Evolutionary conservation across 2,888 invertebrate species (phyloP).

Genomic region (Alcis repandata): DNA sequence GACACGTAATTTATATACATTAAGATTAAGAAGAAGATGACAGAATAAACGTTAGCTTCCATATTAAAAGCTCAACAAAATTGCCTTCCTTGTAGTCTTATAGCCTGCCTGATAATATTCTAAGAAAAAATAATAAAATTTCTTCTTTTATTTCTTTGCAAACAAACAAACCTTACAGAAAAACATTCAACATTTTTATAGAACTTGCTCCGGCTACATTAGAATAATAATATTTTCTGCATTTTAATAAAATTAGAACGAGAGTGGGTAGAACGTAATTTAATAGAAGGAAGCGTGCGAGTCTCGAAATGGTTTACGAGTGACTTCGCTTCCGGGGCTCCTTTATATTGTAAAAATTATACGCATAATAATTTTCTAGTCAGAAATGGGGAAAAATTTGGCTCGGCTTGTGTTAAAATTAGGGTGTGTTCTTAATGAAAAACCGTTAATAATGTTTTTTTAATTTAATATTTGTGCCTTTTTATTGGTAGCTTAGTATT

Average conservation of each 20-base stretch:
- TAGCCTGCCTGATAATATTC: too few relatives aligned
- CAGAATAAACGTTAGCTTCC: too few relatives aligned
- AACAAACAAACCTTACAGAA: neutral
- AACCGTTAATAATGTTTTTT: neutral
- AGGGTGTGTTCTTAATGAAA: neutral
- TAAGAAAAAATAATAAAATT: too few relatives aligned
- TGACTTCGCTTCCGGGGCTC: constrained; percentile 29
- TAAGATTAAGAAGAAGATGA: too few relatives aligned
- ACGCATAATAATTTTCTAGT: constrained; percentile 24
- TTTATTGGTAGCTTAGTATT: too few relatives aligned
- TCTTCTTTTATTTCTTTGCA: neutral
- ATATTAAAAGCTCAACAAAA: too few relatives aligned
- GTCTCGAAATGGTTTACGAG: constrained; percentile 34
- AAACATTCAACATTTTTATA: neutral
- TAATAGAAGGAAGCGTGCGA: constrained; percentile 27
- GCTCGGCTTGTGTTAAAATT: neutral
- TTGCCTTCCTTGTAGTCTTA: too few relatives aligned
- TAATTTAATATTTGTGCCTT: neutral
- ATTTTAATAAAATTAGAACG: constrained; percentile 28
- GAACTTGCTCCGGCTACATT: constrained; percentile 5
- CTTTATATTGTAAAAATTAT: constrained; percentile 36
- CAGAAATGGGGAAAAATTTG: constrained; percentile 13
- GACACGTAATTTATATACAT: too few relatives aligned
- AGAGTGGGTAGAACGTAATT: constrained; percentile 15
- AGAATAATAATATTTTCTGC: constrained; percentile 19